These are phyloP conservation scores for Drosophila nikananu DNA, from an alignment of 1,140 invertebrate species.

Conservation along the genomic window DNA sequence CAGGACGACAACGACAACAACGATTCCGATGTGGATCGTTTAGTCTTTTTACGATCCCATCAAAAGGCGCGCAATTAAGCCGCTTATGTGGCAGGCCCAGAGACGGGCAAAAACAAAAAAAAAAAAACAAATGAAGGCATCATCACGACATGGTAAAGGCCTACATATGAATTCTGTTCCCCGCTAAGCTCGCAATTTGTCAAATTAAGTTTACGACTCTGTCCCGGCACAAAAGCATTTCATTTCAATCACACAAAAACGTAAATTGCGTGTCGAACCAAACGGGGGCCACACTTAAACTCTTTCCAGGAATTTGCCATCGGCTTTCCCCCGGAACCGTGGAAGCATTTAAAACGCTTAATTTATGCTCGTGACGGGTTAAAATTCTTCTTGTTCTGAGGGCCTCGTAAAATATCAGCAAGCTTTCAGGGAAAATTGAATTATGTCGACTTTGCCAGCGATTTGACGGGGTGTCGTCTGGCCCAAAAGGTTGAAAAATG, in stretches of 20 bases:
- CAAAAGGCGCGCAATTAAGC: conserved; percentile 75
- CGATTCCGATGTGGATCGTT: conserved; percentile 51
- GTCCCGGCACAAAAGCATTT: conserved; percentile 46
- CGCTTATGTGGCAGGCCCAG: conserved; percentile 53
- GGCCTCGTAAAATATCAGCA: conserved; percentile 38
- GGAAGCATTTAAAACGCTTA: conserved; percentile 49
- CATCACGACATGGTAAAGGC: neutral
- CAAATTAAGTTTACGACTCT: conserved; percentile 73
- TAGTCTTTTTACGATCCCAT: conserved; percentile 60
- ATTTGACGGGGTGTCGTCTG: conserved; percentile 52
- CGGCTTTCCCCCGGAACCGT: neutral
- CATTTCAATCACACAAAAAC: conserved; percentile 64
- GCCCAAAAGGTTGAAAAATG: conserved; percentile 16
- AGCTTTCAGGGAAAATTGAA: conserved; percentile 39
- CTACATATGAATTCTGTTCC: conserved; percentile 25
- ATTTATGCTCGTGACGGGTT: conserved; percentile 32
- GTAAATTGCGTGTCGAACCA: conserved; percentile 67
- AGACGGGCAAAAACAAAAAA: neutral
- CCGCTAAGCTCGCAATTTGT: conserved; percentile 69
- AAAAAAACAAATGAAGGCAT: conserved; percentile 22
- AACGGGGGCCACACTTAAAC: conserved; percentile 37
- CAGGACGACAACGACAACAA: conserved; percentile 24
- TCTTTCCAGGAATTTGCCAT: conserved; percentile 5
- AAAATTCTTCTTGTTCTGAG: conserved; percentile 14
- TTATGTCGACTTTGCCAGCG: conserved; percentile 46